Evolutionary conservation across 2,797 vertebrate genomes (phyloP), one percentile per base, ranked within the genome.

Genomic region (Arnoldichthys spilopterus): DNA sequence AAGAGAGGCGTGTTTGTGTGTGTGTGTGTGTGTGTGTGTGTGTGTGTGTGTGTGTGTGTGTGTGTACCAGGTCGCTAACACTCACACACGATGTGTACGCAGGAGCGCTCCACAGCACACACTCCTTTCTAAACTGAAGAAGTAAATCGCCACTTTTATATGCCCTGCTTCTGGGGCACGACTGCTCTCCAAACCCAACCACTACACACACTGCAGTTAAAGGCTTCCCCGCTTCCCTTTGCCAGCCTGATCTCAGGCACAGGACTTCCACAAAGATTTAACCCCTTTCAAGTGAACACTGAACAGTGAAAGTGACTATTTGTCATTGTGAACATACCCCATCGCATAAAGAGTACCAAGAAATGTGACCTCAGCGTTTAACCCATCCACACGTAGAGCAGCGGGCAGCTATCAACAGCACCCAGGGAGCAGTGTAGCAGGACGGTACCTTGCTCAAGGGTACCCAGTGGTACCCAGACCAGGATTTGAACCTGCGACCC

Each of bases 1-100:
- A 84, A 77, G 87, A 88, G 86, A 76, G 84, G 85, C 70, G 74
- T 43, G 84, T 85, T 85, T 88, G 85, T 87, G 61, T 77, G 28
- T 72, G 7, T 69, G 40, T 61, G 75, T 61, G 66, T 18, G 58
- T 49, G n/a, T 59, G 30, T 22, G 6, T n/a, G 28, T 32, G 59
- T 5, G 28, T 32, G 24, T 58, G 59, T 32, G 56, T 12, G 24
- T 28, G n/a, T 54, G 56, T 28, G 56, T 12, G 24, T 28, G n/a
- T 54, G 47, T 49, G 51, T 63, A n/a, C 20, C 61, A 63, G n/a
- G 16, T 63, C 20, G 37, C 47, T 53, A 32, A 18, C 73, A 11
- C 47, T 26, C 30, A 62, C 54, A 43, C 49, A 83, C 87, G 85
- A 40, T 63, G 64, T 7, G 20, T 71, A 56, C 37, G 51, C 34